Base-by-base conservation (phyloP, 2,113 vertebrate species). In the Megaceryle maxima region DNA sequence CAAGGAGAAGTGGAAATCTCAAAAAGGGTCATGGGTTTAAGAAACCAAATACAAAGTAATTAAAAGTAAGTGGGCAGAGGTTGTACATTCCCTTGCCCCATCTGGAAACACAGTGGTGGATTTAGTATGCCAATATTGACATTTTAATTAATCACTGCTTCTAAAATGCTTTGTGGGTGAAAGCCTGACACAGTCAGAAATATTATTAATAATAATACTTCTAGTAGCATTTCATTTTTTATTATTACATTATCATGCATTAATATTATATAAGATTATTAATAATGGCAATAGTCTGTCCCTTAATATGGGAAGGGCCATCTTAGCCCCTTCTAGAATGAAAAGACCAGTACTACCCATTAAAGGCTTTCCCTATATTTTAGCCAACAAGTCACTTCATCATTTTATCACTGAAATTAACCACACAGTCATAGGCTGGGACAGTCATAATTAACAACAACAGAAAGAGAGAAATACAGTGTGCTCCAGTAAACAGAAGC, bases 391-490 rank as follows among this genome's bases (percentile, higher is more conserved):
- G 19, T 17, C 29, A 43, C 56, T 84, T 91, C 28, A 72, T 60
- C 73, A 96, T 95, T 91, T 83, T 77, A 64, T 53, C 43, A 64
- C 10, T 62, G 28, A 92, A 80, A 92, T 90, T 53, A 94, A 87
- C 44, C 73, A 69, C 77, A 62, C 16, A 89, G 70, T 88, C 83
- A 59, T 29, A 79, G 64, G 31, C 74, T 76, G 79, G 63, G 33
- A 91, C 48, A 56, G 57, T 80, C 89, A 48, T 81, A 90, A 95
- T 96, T 87, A 84, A 90, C 28, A 93, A 59, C 63, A 88, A 94
- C 62, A 78, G 92, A 79, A 96, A 88, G 96, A 88, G 97, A 95
- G 55, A 97, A 97, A 96, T 74, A 94, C 70, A 96, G 87, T 82
- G 37, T 13, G 41, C 79, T 90, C 83, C 84, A 94, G 82, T 68